phyloP scores from a whole-genome alignment of 2,888 invertebrate species.

The Sthenelais limicola region DNA sequence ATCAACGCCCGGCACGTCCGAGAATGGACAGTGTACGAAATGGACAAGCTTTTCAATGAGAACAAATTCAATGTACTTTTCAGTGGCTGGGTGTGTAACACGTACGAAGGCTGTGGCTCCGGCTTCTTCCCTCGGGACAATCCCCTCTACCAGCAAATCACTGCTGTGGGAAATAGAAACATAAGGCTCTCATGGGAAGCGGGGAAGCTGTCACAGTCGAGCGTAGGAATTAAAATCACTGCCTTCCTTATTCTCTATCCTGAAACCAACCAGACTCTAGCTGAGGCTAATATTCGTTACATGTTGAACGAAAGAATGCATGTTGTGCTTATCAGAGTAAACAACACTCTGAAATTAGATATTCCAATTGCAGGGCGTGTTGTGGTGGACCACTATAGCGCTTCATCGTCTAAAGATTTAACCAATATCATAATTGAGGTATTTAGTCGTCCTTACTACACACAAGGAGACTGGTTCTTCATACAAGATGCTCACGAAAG shows the following conservation, averaged over 20 bases:
- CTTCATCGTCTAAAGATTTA: neutral
- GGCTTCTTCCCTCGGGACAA: conserved; percentile 20
- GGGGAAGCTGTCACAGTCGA: conserved; percentile 10
- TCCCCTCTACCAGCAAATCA: conserved; percentile 22
- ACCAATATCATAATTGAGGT: neutral
- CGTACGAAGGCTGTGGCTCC: neutral
- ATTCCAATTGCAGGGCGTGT: conserved; percentile 22
- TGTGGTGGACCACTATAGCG: conserved; percentile 30
- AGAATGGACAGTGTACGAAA: conserved; percentile 24
- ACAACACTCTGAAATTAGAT: conserved; percentile 1
- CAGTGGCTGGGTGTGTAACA: conserved; percentile 19
- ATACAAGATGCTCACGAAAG: conserved; percentile 23
- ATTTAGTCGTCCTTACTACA: conserved; percentile 10
- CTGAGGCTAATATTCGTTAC: conserved; percentile 7
- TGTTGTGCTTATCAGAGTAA: conserved; percentile 3
- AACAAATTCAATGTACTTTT: conserved; percentile 30
- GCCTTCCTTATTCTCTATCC: conserved; percentile 16
- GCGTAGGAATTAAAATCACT: neutral
- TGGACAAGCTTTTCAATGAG: conserved; percentile 15
- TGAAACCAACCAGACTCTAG: conserved; percentile 25
- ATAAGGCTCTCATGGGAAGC: conserved; percentile 5
- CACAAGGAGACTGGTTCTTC: conserved; percentile 19
- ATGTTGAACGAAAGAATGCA: conserved; percentile 23
- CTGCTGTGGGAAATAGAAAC: conserved; percentile 20
- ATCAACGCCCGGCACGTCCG: conserved; percentile 1